Conservation (phyloP, 2,113 vertebrate species). For the Dasyprocta punctata region DNA sequence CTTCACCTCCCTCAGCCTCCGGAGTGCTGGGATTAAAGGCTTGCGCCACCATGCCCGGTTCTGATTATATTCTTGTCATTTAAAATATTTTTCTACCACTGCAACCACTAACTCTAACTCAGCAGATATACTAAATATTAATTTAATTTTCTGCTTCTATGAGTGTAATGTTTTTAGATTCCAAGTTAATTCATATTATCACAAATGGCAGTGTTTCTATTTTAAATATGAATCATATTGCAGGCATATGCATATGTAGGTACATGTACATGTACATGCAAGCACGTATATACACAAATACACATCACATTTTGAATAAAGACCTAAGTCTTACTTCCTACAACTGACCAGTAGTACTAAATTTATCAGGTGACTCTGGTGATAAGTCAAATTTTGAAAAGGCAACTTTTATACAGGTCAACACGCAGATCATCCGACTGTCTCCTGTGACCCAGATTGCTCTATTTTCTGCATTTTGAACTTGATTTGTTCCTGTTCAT, state of each 20-base stretch:
- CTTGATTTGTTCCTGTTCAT: slow-evolving; percentile 44
- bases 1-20: too few species aligned
- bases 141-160: neutral
- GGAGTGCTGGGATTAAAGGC: too few species aligned
- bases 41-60: too few species aligned
- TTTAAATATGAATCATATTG: neutral
- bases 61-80: neutral
- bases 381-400: slow-evolving; percentile 25
- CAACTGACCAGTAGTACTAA: neutral
- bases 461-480: slow-evolving; percentile 45
- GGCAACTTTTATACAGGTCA: neutral
- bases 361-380: neutral
- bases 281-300: neutral
- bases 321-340: neutral
- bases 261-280: neutral
- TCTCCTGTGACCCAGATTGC: neutral
- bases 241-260: neutral
- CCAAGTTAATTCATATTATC: neutral
- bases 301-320: neutral
- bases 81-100: neutral
- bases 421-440: neutral
- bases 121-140: neutral
- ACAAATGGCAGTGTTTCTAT: neutral
- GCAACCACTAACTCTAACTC: neutral
- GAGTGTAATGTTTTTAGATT: neutral